Conservation (phyloP, 92 coral and sea anemone species). For the Scolanthus callimorphus region DNA sequence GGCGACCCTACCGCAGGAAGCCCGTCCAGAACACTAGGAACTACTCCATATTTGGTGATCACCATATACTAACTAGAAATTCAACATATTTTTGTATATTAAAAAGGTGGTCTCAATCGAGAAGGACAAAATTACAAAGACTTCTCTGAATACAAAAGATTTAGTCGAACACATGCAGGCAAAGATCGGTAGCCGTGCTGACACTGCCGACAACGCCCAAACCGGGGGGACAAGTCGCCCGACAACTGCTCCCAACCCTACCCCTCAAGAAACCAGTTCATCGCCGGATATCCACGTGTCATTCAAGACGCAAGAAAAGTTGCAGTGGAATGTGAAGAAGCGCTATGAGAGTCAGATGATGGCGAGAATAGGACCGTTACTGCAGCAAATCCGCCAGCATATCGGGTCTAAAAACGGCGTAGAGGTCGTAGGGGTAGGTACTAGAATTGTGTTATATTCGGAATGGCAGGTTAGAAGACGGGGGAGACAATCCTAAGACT, state of each 20-base stretch:
- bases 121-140: slow-evolving; percentile 71
- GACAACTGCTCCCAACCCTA: slow-evolving; percentile 21
- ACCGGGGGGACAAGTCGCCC: slow-evolving; percentile 40
- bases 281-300: slow-evolving; percentile 73
- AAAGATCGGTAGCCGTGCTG: slow-evolving; percentile 53
- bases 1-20: too few relatives aligned
- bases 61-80: too few relatives aligned
- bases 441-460: too few relatives aligned
- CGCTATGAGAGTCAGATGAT: slow-evolving; percentile 85
- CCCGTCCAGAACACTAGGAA: too few relatives aligned
- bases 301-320: slow-evolving; percentile 72
- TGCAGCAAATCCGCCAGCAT: slow-evolving; percentile 54
- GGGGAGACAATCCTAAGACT: too few relatives aligned
- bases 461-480: too few relatives aligned
- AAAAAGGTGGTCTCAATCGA: slow-evolving; percentile 84
- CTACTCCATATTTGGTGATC: too few relatives aligned
- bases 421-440: slow-evolving; percentile 83
- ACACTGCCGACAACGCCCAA: slow-evolving; percentile 42
- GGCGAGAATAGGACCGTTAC: slow-evolving; percentile 75
- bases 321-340: slow-evolving; percentile 71
- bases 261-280: slow-evolving; percentile 27
- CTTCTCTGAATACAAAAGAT: slow-evolving; percentile 51
- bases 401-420: slow-evolving; percentile 70
- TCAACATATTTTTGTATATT: background rate
- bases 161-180: slow-evolving; percentile 75